Evolutionary conservation across 1,140 invertebrate species (phyloP).

Genomic region (Elymnias hypermnestra): DNA sequence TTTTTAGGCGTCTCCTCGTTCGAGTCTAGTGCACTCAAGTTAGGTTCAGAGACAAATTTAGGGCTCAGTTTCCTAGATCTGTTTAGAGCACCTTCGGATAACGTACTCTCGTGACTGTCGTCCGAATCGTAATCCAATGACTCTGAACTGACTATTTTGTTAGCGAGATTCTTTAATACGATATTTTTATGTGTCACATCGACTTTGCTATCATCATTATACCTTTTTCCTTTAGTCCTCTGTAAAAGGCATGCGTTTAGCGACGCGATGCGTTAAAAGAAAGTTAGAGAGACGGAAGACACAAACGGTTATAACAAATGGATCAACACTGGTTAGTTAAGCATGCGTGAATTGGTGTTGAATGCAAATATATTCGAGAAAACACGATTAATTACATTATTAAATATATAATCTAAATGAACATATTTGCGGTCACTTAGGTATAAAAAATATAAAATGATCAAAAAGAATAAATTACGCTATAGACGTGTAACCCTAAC

Average conservation of each 20-base stretch:
- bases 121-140: conserved; percentile 62
- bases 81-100: conserved; percentile 59
- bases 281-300: conserved; percentile 1
- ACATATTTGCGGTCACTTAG: no score
- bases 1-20: conserved; percentile 62
- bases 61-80: conserved; percentile 56
- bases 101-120: conserved; percentile 55
- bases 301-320: background rate
- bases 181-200: conserved; percentile 65
- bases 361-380: background rate
- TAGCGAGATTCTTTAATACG: conserved; percentile 58
- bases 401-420: no score
- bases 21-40: conserved; percentile 54
- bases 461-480: no score
- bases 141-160: conserved; percentile 60
- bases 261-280: conserved; percentile 34
- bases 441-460: no score
- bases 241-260: conserved; percentile 65
- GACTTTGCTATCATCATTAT: conserved; percentile 45
- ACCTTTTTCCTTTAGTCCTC: conserved; percentile 58
- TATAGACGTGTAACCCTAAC: no score
- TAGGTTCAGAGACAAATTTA: conserved; percentile 71
- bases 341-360: background rate
- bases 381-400: no score
- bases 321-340: background rate